Conservation (phyloP, 2,888 invertebrate genomes). For the Nephrocerus scutellatus region DNA sequence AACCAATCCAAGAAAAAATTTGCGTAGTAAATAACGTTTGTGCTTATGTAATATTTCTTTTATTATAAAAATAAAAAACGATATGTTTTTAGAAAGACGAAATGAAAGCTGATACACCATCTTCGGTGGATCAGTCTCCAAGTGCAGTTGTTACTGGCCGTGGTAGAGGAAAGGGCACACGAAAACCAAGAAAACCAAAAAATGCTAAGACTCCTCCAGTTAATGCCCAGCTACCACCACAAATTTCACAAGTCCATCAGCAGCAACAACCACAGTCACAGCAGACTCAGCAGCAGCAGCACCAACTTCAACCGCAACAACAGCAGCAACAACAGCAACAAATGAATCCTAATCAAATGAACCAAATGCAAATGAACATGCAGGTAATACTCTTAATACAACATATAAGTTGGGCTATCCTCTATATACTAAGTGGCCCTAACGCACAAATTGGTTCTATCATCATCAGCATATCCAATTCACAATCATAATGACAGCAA, state of each 20-base stretch:
- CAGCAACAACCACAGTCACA: conserved; percentile 41
- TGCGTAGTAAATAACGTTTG: conserved; percentile 31
- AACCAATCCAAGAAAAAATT: conserved; percentile 66
- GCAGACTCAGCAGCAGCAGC: conserved; percentile 32
- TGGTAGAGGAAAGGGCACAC: conserved; percentile 43
- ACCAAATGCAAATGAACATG: conserved; percentile 47
- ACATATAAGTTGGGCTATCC: too few relatives aligned
- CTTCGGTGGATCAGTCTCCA: conserved; percentile 48
- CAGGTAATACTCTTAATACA: conserved; percentile 31
- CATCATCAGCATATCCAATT: too few relatives aligned
- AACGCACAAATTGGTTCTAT: too few relatives aligned
- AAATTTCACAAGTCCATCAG: too few relatives aligned
- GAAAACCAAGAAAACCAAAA: conserved; percentile 45
- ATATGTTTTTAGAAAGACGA: conserved; percentile 52
- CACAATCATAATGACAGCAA: too few relatives aligned
- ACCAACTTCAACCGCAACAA: conserved; percentile 38
- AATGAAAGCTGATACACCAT: conserved; percentile 59
- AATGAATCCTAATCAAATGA: conserved; percentile 40
- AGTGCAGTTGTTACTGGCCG: conserved; percentile 42
- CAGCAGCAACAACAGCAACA: conserved; percentile 45
- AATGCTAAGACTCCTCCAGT: conserved; percentile 49
- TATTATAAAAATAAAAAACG: too few relatives aligned
- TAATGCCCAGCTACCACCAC: conserved; percentile 36
- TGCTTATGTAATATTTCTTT: too few relatives aligned
- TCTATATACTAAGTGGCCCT: too few relatives aligned